phyloP scores from a whole-genome alignment of 2,113 vertebrate genomes.

The Eulemur rufifrons region DNA sequence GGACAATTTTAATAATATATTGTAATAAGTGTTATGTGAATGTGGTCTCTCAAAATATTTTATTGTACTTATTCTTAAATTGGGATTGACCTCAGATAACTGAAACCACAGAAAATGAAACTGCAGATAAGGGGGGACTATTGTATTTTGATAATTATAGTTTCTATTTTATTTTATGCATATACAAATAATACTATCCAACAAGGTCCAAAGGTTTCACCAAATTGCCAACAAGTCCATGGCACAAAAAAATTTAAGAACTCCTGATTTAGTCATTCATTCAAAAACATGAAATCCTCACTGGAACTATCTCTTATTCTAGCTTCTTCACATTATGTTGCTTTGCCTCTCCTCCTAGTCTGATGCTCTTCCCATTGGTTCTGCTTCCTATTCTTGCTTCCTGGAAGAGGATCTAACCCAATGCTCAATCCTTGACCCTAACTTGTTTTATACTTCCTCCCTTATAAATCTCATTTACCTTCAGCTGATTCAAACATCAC shows the following conservation, averaged over 20 bases:
- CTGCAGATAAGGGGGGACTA: not conserved
- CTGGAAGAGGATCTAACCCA: not conserved
- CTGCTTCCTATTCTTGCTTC: not conserved
- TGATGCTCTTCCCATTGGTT: not conserved
- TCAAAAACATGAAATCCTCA: not conserved
- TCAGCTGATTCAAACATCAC: not conserved
- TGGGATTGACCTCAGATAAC: not conserved
- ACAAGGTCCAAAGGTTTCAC: not conserved
- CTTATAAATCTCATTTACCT: conserved; percentile 26
- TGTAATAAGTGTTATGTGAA: not conserved
- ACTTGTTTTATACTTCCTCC: not conserved
- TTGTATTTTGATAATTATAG: not conserved
- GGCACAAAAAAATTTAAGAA: not conserved
- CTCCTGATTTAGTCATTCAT: not conserved
- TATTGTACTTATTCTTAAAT: not conserved
- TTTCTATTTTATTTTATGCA: not conserved
- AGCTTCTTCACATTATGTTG: not conserved
- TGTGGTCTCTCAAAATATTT: not conserved
- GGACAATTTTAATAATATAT: not conserved
- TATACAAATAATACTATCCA: conserved; percentile 1
- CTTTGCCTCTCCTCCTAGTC: not conserved
- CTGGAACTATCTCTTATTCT: not conserved
- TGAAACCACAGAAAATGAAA: not conserved
- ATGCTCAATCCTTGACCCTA: not conserved
- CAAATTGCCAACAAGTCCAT: not conserved